A percentile compares a stretch with the other conserved stretches of the same genome.
Evolutionary conservation across 2,888 invertebrate species (phyloP).

Genomic region (Fragum sueziense): DNA sequence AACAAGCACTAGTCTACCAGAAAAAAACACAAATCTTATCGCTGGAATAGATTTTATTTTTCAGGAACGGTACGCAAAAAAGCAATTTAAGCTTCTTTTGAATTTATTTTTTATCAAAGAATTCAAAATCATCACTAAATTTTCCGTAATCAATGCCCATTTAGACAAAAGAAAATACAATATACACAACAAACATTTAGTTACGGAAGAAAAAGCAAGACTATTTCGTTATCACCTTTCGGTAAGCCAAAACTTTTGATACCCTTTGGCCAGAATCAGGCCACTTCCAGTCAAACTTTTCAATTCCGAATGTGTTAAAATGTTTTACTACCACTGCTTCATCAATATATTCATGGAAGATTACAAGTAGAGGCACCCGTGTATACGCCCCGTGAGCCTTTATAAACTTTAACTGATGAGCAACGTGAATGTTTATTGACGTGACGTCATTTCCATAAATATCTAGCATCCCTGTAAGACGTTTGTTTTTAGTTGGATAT

Average conservation of each 20-base stretch:
- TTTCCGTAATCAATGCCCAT: too few relatives aligned
- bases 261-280: neutral
- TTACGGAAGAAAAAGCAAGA: too few relatives aligned
- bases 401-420: neutral
- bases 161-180: too few relatives aligned
- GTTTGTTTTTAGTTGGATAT: neutral
- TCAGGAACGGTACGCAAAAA: too few relatives aligned
- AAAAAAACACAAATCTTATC: too few relatives aligned
- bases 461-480: neutral
- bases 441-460: neutral
- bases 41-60: too few relatives aligned
- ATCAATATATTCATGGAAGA: neutral
- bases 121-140: too few relatives aligned
- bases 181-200: too few relatives aligned
- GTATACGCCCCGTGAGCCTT: neutral
- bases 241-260: neutral
- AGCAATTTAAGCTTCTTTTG: too few relatives aligned
- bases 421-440: neutral
- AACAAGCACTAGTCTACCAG: too few relatives aligned
- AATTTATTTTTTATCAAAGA: too few relatives aligned
- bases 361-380: neutral
- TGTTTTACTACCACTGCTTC: neutral
- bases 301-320: neutral
- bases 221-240: neutral
- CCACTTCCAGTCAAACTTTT: neutral